Percentiles rank a stretch among this genome's conserved stretches.
Conservation (phyloP, 2,888 invertebrate species). For the Hypomecis punctinalis region DNA sequence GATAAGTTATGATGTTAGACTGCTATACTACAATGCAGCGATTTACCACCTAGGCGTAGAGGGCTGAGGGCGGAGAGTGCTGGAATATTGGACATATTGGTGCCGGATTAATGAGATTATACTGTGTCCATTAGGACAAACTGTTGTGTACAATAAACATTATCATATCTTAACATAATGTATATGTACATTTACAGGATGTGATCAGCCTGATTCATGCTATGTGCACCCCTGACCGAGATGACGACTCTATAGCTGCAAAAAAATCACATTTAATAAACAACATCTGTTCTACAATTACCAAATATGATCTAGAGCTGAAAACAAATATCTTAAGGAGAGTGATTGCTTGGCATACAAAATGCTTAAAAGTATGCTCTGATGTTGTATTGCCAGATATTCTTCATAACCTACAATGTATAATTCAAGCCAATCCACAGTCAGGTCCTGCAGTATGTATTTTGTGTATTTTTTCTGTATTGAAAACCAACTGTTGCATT, state of each 20-base stretch:
- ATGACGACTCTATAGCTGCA: slow-evolving; percentile 81
- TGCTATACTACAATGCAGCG: no score
- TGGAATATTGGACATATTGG: no score
- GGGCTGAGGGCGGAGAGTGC: no score
- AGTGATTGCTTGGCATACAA: slow-evolving; percentile 75
- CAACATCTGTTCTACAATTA: slow-evolving; percentile 68
- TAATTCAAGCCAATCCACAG: slow-evolving; percentile 62
- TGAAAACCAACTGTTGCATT: no score
- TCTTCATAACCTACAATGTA: slow-evolving; percentile 72
- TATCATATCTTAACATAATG: not conserved
- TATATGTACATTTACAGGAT: slow-evolving; percentile 59
- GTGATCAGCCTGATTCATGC: slow-evolving; percentile 63
- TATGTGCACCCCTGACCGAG: slow-evolving; percentile 71
- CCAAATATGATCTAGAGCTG: slow-evolving; percentile 81
- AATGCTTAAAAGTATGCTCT: slow-evolving; percentile 71
- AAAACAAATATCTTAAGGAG: slow-evolving; percentile 60
- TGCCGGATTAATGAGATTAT: no score
- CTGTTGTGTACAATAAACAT: not conserved
- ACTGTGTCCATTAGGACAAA: no score
- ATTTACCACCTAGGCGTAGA: no score
- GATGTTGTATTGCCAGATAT: slow-evolving; percentile 74
- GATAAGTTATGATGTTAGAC: no score
- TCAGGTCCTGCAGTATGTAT: slow-evolving; percentile 61
- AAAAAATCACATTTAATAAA: slow-evolving; percentile 85
- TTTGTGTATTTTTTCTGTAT: not conserved